phyloP scores from a whole-genome alignment of 2,888 invertebrate species.

The Nowickia ferox region DNA sequence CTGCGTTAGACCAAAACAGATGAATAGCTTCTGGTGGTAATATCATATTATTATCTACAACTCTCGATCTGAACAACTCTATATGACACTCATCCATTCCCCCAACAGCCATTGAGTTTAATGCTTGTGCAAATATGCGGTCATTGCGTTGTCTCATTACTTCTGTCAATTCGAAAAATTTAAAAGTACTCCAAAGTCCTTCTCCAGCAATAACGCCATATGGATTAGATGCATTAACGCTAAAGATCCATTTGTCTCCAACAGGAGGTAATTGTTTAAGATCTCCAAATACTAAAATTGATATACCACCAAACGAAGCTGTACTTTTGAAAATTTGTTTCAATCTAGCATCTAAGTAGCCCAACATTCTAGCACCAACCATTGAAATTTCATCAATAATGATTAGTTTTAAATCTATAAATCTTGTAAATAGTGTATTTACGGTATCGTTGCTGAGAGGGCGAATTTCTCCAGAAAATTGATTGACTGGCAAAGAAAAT shows the following conservation, averaged over 20 bases:
- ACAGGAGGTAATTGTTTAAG: constrained; percentile 30
- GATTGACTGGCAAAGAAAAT: constrained; percentile 55
- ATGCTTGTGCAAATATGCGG: constrained; percentile 9
- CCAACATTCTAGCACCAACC: constrained; percentile 53
- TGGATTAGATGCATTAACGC: constrained; percentile 2
- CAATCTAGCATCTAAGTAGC: constrained; percentile 36
- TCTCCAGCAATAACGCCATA: constrained; percentile 28
- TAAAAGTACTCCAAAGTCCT: constrained; percentile 20
- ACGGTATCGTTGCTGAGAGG: constrained; percentile 42
- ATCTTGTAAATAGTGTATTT: constrained; percentile 34
- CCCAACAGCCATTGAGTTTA: constrained; percentile 36
- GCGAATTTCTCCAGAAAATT: constrained; percentile 49
- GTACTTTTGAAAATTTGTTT: constrained; percentile 57
- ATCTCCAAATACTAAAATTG: constrained; percentile 32
- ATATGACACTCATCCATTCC: constrained; percentile 22
- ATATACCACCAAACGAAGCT: constrained; percentile 40
- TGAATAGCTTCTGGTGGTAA: constrained; percentile 39
- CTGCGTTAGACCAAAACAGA: constrained; percentile 31
- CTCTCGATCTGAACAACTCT: background rate
- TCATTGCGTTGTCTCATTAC: constrained; percentile 41
- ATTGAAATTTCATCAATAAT: constrained; percentile 64
- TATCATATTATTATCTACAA: background rate
- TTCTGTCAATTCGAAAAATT: constrained; percentile 12
- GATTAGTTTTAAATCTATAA: constrained; percentile 51
- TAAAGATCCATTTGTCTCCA: constrained; percentile 40